Percentiles rank a stretch among this genome's conserved stretches.
phyloP scores from a whole-genome alignment of 1,140 invertebrate genomes.

The Drosophila funebris region DNA sequence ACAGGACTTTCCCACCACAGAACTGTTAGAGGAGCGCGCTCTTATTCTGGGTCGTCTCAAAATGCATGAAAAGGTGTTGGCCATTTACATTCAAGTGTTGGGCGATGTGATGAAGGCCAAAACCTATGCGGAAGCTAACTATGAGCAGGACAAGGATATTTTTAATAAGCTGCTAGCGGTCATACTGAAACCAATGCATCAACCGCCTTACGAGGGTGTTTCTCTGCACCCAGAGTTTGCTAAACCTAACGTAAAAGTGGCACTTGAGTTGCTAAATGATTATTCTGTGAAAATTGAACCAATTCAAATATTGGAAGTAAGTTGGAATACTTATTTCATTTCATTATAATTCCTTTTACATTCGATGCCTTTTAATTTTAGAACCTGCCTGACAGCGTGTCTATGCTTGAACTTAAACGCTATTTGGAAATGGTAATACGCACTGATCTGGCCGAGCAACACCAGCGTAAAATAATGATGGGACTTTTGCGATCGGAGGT shows the following conservation, averaged over 20 bases:
- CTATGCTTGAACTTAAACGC: slow-evolving; percentile 88
- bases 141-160: slow-evolving; percentile 86
- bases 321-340: background rate
- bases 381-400: slow-evolving; percentile 90
- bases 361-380: slow-evolving; percentile 23
- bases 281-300: slow-evolving; percentile 93
- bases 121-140: slow-evolving; percentile 92
- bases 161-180: slow-evolving; percentile 88
- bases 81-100: slow-evolving; percentile 94
- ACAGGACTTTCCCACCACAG: slow-evolving; percentile 93
- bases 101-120: slow-evolving; percentile 92
- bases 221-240: slow-evolving; percentile 85
- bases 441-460: slow-evolving; percentile 88
- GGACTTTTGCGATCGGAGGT: slow-evolving; percentile 93
- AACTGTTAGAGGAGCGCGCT: slow-evolving; percentile 96
- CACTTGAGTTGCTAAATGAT: slow-evolving; percentile 91
- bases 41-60: slow-evolving; percentile 95
- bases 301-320: slow-evolving; percentile 85
- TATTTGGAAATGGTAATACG: slow-evolving; percentile 92
- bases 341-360: background rate
- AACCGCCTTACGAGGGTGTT: slow-evolving; percentile 85
- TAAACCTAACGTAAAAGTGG: slow-evolving; percentile 90
- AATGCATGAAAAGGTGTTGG: slow-evolving; percentile 95
- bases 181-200: slow-evolving; percentile 86
- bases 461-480: slow-evolving; percentile 91